Base-by-base conservation (phyloP, 2,113 vertebrate species). In the Notothenia rossii region DNA sequence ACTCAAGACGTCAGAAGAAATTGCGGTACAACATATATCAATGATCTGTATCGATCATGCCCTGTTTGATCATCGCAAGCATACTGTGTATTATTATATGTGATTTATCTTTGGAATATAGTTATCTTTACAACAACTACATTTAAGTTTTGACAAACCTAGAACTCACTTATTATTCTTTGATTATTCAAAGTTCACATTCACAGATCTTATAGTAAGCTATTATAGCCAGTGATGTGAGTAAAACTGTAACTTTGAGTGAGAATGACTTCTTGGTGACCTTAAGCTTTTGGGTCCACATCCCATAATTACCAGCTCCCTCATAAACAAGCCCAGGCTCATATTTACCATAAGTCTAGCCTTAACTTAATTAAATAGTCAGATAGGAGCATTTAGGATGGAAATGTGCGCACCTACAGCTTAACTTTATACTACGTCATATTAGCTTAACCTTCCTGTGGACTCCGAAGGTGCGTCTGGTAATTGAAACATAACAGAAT, bases 401-500 rank as follows among this genome's bases (percentile, higher is more conserved):
- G 68, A 89, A 80, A 64, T 72, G 81, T 81, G 79, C 88, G 87
- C 87, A 90, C 82, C 82, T 82, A 75, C 45, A 86, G 83, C 83
- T 81, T 82, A 87, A 91, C 84, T 82, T 75, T 84, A 79, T 86
- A 65, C 86, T 67, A 60, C 58, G 43, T 86, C 79, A 86, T 95
- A 90, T 95, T 96, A 96, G 85, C 36, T 56, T 95, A 95, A 96
- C 95, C 95, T 93, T 93, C 89, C 82, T 22, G 45, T 93, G 93
- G 95, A 95, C 95, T 91, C 78, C 50, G 81, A 93, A 95, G 87
- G 93, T 93, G 84, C 86, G 77, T 82, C 89, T 94, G 83, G 93
- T 96, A 96, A 95, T 92, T 92, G 91, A 95, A 91, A 90, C 88
- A 90, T 92, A 94, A 94, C 93, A 91, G 92, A 94, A 95, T 95